These are phyloP conservation scores for Thamnophis sirtalis DNA, from an alignment of 2,113 vertebrate species.

Conservation along the genomic window DNA sequence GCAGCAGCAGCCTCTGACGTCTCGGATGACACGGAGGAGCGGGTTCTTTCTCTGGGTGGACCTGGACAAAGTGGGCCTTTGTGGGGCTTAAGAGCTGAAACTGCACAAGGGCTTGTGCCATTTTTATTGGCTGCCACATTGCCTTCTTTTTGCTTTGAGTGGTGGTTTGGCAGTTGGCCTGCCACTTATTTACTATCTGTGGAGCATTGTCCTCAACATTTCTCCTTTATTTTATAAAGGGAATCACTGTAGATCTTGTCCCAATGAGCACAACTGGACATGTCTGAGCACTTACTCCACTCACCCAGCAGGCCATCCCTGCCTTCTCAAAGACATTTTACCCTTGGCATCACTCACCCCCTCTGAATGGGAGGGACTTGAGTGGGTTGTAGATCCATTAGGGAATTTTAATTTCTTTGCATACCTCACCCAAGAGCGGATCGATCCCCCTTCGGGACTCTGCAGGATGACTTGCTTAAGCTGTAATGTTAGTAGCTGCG, in stretches of 20 bases:
- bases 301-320: background rate
- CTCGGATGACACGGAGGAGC: too few species aligned
- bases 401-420: background rate
- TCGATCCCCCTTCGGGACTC: background rate
- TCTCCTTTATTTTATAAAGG: background rate
- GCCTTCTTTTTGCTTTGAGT: background rate
- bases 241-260: background rate
- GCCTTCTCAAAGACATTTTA: background rate
- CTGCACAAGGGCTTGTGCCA: background rate
- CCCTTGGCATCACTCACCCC: background rate
- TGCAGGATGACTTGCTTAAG: background rate
- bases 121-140: background rate
- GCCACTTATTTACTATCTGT: background rate
- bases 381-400: background rate
- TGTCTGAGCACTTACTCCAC: background rate
- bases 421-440: background rate
- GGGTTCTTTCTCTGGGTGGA: background rate
- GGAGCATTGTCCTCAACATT: background rate
- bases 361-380: background rate
- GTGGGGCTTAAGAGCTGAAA: too few species aligned
- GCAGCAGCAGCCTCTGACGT: background rate
- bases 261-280: background rate
- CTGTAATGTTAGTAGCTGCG: background rate
- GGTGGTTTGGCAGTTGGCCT: background rate
- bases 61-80: background rate